Base-by-base conservation (phyloP, 2,113 vertebrate species). In the Pipra filicauda region DNA sequence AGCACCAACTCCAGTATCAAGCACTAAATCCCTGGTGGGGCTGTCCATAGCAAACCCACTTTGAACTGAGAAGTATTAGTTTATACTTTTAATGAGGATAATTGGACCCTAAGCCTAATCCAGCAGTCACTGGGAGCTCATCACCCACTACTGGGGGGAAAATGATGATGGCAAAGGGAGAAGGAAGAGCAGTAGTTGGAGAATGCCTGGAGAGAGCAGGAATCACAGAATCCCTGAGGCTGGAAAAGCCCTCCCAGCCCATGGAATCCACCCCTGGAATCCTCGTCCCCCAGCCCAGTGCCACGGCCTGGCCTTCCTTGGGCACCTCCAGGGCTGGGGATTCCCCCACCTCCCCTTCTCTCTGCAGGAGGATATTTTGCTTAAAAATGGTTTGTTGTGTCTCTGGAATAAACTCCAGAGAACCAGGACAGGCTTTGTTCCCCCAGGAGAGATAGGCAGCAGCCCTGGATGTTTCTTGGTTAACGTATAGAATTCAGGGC, bases 151-250 rank as follows among this genome's bases (percentile, higher is more conserved):
- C 12, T 22, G 7, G 27, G 58, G 43, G 8, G 7, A 30, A 65
- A 76, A 58, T 9, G 22, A 11, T n/a, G 44, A 5, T 1, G 2
- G 49, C 7, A 22, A 48, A 80, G 61, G 67, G 41, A 17, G 30
- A 27, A 41, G 52, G 73, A 46, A 55, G 52, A 77, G 43, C 64
- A 3, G 9, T 0, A 15, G 19, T 24, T n/a, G 24, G 75, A 11
- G 74, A 46, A 24, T 4, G 46, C 30, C 30, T 1, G n/a, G 49
- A 0, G 49, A 0, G 39, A 37, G 65, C 51, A 10, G 41, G 52
- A 88, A 71, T 79, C 19, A 8, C 41, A 15, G 41, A 18, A 77
- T 39, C 12, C 11, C 10, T 4, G 20, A 8, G 37, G 20, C 0
- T 64, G 62, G 83, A 21, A 76, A 76, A 51, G 31, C 52, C 21